Evolutionary conservation across 2,888 invertebrate genomes (phyloP), one percentile per base, ranked within the genome.

Genomic region (Sesamia inferens): DNA sequence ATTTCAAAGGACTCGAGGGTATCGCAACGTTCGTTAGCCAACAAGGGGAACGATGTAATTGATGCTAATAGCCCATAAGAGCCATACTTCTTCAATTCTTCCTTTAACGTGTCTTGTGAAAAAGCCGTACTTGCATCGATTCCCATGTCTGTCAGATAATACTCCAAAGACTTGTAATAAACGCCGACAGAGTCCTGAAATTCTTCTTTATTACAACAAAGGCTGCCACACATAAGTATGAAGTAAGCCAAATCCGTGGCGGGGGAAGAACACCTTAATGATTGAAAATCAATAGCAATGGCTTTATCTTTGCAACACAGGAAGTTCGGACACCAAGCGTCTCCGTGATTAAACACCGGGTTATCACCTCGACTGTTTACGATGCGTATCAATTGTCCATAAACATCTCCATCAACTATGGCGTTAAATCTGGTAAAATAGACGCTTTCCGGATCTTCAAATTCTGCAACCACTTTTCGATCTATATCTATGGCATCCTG

Each of bases 301-400:
- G 87, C 88, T 72, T 85, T 88, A 4, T 90, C 80, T 59, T 87
- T 83, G 0, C 88, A 89, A 71, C 79, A 85, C n/a, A 93, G 77
- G 68, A 93, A 93, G 67, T 94, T 93, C 0, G 89, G 83, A 63
- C 87, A 86, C 93, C 93, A 93, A 5, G 91, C 90, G 71, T 94
- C 94, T 4, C 93, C 94, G 54, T 94, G 93, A 67, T 89, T 90
- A 1, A 93, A 75, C 0, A 91, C 91, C 5, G 89, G 81, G 61
- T 90, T 78, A 22, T 89, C 82, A 19, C 90, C 88, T 14, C 78
- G 72, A 14, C 78, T 84, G 5, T 81, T 80, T 8, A 83, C 74
- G 54, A 91, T 76, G 14, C 85, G 70, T 11, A 90, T 87, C 6
- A 91, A 57, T 69, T 90, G 87, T 14, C 87, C 87, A 78, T 92